Evolutionary conservation across 2,113 vertebrate genomes (phyloP).

Genomic region (Stomatorhinus ivindoensis): DNA sequence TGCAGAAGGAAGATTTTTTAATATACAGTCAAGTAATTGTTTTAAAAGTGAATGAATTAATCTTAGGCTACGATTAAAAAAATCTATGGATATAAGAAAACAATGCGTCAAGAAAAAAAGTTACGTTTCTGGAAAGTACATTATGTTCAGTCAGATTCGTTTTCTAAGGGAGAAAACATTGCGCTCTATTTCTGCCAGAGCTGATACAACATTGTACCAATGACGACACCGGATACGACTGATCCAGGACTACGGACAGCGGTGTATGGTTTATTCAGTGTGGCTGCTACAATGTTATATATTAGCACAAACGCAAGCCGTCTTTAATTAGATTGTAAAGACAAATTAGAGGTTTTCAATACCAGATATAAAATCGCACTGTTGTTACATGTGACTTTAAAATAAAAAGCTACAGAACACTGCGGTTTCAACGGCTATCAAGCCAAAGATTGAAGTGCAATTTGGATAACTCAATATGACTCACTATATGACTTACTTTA

Average conservation of each 20-base stretch:
- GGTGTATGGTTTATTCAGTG: not conserved
- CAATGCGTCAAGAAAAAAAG: not conserved
- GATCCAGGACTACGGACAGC: constrained; percentile 22
- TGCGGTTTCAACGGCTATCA: not conserved
- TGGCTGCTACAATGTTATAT: not conserved
- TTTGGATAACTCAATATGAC: not conserved
- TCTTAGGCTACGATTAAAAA: not conserved
- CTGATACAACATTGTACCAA: not conserved
- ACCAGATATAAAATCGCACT: not conserved
- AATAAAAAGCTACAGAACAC: not conserved
- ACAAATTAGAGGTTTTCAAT: not conserved
- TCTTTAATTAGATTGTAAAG: not conserved
- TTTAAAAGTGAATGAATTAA: not conserved
- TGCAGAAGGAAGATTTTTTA: not conserved
- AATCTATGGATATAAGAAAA: not conserved
- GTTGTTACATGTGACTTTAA: not conserved
- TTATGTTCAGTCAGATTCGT: not conserved
- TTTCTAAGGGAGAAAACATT: not conserved
- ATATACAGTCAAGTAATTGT: not conserved
- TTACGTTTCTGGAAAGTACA: constrained; percentile 2
- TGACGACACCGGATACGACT: not conserved
- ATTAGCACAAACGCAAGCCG: not conserved
- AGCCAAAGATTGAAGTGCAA: not conserved
- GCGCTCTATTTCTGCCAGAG: not conserved
- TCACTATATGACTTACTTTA: not conserved